Conservation (phyloP, 1,140 invertebrate species). For the Lepidostoma basale region DNA sequence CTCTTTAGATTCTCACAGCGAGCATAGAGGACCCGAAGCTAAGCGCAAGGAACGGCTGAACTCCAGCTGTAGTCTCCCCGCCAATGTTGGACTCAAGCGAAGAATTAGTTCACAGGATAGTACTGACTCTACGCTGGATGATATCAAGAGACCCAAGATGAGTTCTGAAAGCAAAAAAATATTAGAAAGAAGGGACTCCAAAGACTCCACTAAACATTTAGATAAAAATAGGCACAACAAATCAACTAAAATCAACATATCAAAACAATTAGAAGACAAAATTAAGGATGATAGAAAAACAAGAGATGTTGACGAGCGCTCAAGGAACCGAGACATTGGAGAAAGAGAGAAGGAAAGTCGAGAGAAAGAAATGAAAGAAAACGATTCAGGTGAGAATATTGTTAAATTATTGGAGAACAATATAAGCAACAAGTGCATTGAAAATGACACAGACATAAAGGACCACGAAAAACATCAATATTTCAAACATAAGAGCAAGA, state of each 20-base stretch:
- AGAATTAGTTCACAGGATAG: slow-evolving; percentile 79
- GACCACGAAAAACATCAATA: slow-evolving; percentile 13
- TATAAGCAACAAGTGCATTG: too few relatives aligned
- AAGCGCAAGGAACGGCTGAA: slow-evolving; percentile 63
- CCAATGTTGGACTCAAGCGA: slow-evolving; percentile 70
- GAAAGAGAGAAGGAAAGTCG: slow-evolving; percentile 48
- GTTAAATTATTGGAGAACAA: slow-evolving; percentile 9
- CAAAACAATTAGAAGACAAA: slow-evolving; percentile 62
- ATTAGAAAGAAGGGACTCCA: slow-evolving; percentile 72
- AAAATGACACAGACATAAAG: slow-evolving; percentile 12
- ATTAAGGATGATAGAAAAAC: slow-evolving; percentile 63
- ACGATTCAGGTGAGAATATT: slow-evolving; percentile 29
- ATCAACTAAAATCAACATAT: slow-evolving; percentile 57
- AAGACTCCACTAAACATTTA: slow-evolving; percentile 63
- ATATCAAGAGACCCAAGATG: slow-evolving; percentile 73
- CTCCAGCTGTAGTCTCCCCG: slow-evolving; percentile 68
- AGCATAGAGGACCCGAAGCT: slow-evolving; percentile 48
- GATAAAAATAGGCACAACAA: slow-evolving; percentile 61
- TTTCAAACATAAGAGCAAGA: slow-evolving; percentile 38
- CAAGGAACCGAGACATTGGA: slow-evolving; percentile 48
- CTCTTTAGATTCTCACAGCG: slow-evolving; percentile 57
- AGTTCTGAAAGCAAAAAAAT: slow-evolving; percentile 62
- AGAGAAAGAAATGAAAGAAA: slow-evolving; percentile 43
- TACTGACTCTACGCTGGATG: slow-evolving; percentile 67
- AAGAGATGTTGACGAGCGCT: slow-evolving; percentile 55